Conservation (phyloP, 2,888 invertebrate genomes). For the Acleris laterana region DNA sequence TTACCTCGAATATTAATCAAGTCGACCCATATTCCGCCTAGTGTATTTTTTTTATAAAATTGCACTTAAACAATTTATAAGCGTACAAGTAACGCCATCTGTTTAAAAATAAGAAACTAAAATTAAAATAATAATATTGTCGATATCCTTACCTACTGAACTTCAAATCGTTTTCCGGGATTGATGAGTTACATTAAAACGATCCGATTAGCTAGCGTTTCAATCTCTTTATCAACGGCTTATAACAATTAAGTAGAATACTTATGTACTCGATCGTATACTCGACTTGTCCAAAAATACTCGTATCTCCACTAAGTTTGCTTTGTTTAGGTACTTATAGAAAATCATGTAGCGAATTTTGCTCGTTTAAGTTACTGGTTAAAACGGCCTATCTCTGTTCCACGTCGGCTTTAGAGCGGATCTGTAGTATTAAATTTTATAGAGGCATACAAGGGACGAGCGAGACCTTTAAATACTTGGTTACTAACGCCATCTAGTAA, state of each 20-base stretch:
- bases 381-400: no score
- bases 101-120: background rate
- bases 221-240: no score
- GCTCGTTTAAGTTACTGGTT: no score
- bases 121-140: background rate
- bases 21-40: background rate
- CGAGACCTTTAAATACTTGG: background rate
- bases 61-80: background rate
- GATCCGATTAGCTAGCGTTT: no score
- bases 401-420: no score
- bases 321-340: background rate
- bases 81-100: background rate
- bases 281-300: constrained; percentile 1
- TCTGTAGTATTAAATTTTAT: no score
- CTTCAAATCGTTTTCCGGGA: no score
- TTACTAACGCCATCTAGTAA: constrained; percentile 7
- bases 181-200: no score
- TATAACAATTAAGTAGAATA: no score
- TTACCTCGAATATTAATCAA: background rate
- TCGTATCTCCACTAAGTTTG: background rate
- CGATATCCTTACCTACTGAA: no score
- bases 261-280: no score
- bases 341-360: background rate
- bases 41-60: background rate
- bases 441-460: background rate